Percentiles rank a stretch among this genome's conserved stretches.
These are phyloP conservation scores for Toxonevra muliebris DNA, from an alignment of 2,888 invertebrate genomes.

Conservation along the genomic window DNA sequence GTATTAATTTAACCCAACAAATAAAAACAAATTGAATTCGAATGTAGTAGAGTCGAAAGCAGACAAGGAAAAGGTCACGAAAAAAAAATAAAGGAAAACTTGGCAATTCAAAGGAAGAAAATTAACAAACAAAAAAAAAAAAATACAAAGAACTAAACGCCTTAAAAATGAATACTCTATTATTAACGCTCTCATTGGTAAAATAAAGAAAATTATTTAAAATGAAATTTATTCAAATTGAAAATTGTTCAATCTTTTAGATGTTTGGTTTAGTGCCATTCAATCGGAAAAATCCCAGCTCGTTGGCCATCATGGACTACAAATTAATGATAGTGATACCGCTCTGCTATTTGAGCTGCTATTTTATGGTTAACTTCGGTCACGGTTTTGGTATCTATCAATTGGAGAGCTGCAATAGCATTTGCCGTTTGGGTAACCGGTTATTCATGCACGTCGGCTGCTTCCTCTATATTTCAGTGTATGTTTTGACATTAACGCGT, in stretches of 20 bases:
- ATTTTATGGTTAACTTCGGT: conserved; percentile 45
- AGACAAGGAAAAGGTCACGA: no score
- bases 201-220: no score
- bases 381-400: conserved; percentile 38
- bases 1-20: no score
- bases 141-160: no score
- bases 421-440: conserved; percentile 54
- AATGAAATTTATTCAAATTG: no score
- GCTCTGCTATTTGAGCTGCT: conserved; percentile 50
- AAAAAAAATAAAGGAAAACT: no score
- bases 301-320: conserved; percentile 51
- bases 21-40: no score
- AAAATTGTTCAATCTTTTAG: conserved; percentile 1
- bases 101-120: no score
- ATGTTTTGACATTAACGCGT: conserved; percentile 50
- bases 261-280: conserved; percentile 54
- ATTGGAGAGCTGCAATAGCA: conserved; percentile 50
- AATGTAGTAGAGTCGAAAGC: no score
- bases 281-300: conserved; percentile 46
- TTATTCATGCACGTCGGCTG: conserved; percentile 57
- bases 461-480: conserved; percentile 53
- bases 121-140: no score
- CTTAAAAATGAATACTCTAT: no score
- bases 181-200: no score
- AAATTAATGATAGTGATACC: conserved; percentile 54